A percentile compares a stretch with the other conserved stretches of the same genome.
phyloP scores from a whole-genome alignment of 2,888 invertebrate species.

The Colostygia pectinataria region DNA sequence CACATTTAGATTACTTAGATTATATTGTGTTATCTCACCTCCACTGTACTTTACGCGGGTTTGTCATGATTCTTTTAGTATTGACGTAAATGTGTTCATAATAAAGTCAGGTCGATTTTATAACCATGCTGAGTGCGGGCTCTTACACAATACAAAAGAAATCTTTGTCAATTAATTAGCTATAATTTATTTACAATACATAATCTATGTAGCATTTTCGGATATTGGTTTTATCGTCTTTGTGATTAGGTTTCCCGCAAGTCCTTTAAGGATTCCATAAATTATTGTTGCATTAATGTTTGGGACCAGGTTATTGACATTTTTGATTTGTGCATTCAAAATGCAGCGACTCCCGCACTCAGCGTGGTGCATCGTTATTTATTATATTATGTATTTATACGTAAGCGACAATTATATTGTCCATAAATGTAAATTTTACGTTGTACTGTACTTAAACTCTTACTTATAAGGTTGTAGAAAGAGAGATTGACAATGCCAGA shows the following conservation, averaged over 20 bases:
- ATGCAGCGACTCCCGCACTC: constrained; percentile 32
- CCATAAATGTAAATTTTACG: constrained; percentile 45
- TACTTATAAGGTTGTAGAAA: constrained; percentile 19
- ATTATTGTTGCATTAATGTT: constrained; percentile 11
- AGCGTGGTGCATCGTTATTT: constrained; percentile 29
- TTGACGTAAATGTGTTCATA: constrained; percentile 13
- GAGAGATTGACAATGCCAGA: constrained; percentile 21
- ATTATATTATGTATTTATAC: constrained; percentile 30
- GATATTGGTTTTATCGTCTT: constrained; percentile 15
- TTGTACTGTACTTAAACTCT: constrained; percentile 55
- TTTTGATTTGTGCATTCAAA: constrained; percentile 32
- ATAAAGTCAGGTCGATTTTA: constrained; percentile 17
- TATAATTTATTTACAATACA: constrained; percentile 29
- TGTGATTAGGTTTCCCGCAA: constrained; percentile 5
- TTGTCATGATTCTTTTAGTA: not conserved
- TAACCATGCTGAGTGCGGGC: constrained; percentile 28
- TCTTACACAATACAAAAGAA: constrained; percentile 14
- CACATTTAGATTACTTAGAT: constrained; percentile 18
- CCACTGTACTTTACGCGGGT: not conserved
- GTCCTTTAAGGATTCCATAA: constrained; percentile 34
- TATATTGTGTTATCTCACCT: not conserved
- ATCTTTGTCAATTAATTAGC: constrained; percentile 47
- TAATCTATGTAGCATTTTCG: constrained; percentile 22
- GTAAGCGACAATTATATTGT: constrained; percentile 42
- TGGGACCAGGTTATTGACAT: constrained; percentile 21